Conservation (phyloP, 2,888 invertebrate genomes). For the Anoplius nigerrimus region DNA sequence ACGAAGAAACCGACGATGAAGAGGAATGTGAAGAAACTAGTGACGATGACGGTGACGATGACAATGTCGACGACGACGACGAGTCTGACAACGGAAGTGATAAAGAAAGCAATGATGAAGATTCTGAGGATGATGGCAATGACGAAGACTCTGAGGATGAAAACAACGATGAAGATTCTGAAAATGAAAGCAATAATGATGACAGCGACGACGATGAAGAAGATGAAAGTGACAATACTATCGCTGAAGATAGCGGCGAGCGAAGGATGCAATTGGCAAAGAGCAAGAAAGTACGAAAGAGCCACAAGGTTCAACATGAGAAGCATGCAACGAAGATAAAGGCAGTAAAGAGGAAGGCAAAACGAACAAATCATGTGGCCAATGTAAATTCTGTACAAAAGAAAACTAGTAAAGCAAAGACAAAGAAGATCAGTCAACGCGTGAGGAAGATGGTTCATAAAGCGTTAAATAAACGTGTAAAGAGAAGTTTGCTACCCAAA, state of each 20-base stretch:
- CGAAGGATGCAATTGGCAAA: too few species aligned
- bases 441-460: neutral
- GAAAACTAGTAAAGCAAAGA: too few species aligned
- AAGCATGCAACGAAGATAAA: too few species aligned
- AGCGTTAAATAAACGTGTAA: neutral
- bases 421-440: too few species aligned
- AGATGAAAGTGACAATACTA: neutral
- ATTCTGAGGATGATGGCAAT: neutral
- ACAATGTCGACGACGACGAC: constrained; percentile 1
- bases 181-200: too few species aligned
- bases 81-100: neutral
- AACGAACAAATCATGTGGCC: too few species aligned
- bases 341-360: too few species aligned
- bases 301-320: too few species aligned
- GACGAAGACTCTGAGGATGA: neutral
- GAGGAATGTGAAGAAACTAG: too few species aligned
- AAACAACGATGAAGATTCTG: neutral
- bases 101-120: neutral
- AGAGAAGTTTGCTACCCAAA: neutral
- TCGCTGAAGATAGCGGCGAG: too few species aligned
- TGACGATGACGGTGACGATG: constrained; percentile 4
- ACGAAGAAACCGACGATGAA: constrained; percentile 6
- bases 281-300: too few species aligned
- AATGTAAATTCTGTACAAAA: too few species aligned
- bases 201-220: neutral